Evolutionary conservation across 2,888 invertebrate species (phyloP), one percentile per base, ranked within the genome.

Genomic region (Holacanthella duospinosa): DNA sequence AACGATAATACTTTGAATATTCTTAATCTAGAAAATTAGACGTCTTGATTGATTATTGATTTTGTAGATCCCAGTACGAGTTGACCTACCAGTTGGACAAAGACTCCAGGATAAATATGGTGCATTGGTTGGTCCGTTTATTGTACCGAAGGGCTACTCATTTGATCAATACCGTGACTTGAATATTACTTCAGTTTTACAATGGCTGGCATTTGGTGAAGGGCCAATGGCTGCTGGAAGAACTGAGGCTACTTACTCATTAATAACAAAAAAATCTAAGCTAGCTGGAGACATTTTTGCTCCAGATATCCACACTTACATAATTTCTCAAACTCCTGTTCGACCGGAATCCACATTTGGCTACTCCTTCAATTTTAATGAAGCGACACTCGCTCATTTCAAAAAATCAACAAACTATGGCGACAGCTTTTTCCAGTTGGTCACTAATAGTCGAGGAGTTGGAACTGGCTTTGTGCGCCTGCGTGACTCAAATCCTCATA

Each of bases 71-170:
- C 43, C 55, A 54, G 58, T 66, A 0, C 43, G 58, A 12, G 55
- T 71, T 16, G 61, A 71, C 58, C 64, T 71, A 6, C 71, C 71
- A 19, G 71, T 71, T 16, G 71, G 71, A 6, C 63, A 65, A 59
- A 61, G 65, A 24, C 36, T 71, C 4, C 71, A 71, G 63, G 71
- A 71, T 58, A 68, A 71, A 43, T 69, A 68, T 57, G 71, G 69
- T 1, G 64, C 66, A 0, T 44, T 67, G 0, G 25, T 71, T 12
- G 71, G 71, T 1, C 71, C 71, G 0, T 71, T 71, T 58, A 43
- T 64, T 29, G 66, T 71, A 0, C 59, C 60, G 16, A 36, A 62
- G 0, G 68, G 68, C 12, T 60, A 55, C 24, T 62, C 68, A 6
- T 63, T 67, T 19, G 29, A 59, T 1, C 57, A 62, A 29, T 65